These are phyloP conservation scores for Salmo trutta DNA, from an alignment of 2,797 vertebrate genomes.

Conservation along the genomic window DNA sequence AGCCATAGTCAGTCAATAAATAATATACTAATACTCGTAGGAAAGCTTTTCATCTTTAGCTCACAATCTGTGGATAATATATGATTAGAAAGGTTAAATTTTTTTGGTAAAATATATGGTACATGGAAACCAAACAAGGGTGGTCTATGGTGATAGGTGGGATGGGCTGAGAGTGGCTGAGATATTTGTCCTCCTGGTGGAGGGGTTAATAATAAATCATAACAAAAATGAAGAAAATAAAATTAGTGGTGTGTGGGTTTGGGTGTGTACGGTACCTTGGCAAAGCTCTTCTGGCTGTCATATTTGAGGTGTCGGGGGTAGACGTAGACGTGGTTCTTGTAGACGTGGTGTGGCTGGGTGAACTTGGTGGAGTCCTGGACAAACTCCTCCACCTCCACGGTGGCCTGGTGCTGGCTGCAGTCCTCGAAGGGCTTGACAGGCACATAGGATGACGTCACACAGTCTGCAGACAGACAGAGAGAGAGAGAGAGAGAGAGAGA, in stretches of 20 bases:
- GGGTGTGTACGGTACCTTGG: slow-evolving; percentile 79
- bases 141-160: no score
- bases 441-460: slow-evolving; percentile 92
- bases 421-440: slow-evolving; percentile 91
- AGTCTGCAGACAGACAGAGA: slow-evolving; percentile 74
- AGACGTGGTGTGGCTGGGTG: slow-evolving; percentile 88
- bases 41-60: no score
- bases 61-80: no score
- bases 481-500: neutral
- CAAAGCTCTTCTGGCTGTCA: slow-evolving; percentile 96
- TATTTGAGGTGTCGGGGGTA: slow-evolving; percentile 99
- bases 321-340: slow-evolving; percentile 95
- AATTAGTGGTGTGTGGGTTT: neutral
- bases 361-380: slow-evolving; percentile 89
- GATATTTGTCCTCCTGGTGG: no score
- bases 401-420: slow-evolving; percentile 80
- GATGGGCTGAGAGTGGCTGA: no score
- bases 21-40: no score
- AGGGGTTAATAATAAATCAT: no score
- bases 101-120: no score
- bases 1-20: no score
- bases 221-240: no score
- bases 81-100: no score
- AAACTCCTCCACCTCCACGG: slow-evolving; percentile 95
- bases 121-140: no score